Evolutionary conservation across 2,888 invertebrate genomes (phyloP).

Genomic region (Machimus atricapillus): DNA sequence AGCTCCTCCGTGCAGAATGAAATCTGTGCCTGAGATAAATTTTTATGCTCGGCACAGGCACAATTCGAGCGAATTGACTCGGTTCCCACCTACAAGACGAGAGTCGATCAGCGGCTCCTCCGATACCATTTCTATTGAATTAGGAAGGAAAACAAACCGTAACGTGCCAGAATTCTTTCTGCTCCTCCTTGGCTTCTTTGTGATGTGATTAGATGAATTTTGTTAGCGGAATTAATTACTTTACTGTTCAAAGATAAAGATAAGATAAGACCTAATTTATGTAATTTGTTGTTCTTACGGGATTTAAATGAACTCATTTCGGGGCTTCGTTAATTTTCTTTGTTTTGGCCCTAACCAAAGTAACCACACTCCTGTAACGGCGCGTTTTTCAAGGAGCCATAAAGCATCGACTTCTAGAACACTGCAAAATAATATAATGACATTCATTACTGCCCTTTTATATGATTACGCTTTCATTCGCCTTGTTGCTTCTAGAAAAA

Average conservation of each 20-base stretch:
- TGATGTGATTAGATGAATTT: conserved; percentile 47
- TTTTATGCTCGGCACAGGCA: conserved; percentile 43
- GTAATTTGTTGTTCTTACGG: conserved; percentile 47
- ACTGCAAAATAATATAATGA: conserved; percentile 28
- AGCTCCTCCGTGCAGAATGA: conserved; percentile 45
- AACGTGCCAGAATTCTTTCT: conserved; percentile 45
- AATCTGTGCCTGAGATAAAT: conserved; percentile 44
- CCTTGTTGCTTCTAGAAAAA: not conserved
- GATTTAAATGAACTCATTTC: conserved; percentile 48
- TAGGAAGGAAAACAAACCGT: conserved; percentile 43
- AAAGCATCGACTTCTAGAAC: conserved; percentile 1
- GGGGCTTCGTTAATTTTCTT: not conserved
- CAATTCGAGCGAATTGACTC: conserved; percentile 14
- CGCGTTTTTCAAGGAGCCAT: not conserved
- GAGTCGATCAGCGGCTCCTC: conserved; percentile 9
- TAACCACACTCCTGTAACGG: not conserved
- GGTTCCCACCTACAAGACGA: not conserved
- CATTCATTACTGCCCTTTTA: conserved; percentile 39
- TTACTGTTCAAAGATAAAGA: conserved; percentile 48
- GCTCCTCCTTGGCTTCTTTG: conserved; percentile 44
- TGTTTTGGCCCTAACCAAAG: not conserved
- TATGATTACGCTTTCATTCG: conserved; percentile 32
- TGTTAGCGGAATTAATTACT: conserved; percentile 48
- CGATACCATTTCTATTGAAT: conserved; percentile 32
- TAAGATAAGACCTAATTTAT: conserved; percentile 47